Evolutionary conservation across 2,888 invertebrate species (phyloP).

Genomic region (Congeria kusceri): DNA sequence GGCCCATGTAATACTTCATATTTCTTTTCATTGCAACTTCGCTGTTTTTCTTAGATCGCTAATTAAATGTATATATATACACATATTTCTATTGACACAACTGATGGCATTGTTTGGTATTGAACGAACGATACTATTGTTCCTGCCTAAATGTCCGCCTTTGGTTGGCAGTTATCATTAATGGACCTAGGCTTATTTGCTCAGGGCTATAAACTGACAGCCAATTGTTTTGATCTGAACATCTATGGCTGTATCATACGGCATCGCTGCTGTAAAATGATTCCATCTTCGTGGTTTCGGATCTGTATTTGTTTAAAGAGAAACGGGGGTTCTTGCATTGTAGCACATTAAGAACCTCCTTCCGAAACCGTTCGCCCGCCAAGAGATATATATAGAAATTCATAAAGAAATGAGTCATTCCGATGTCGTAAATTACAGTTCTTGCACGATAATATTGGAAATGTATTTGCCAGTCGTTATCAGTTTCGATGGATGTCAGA

Average conservation of each 20-base stretch:
- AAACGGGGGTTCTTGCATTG: slow-evolving; percentile 38
- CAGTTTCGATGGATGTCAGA: slow-evolving; percentile 62
- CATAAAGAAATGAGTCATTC: slow-evolving; percentile 83
- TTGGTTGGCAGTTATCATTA: no score
- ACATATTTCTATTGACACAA: no score
- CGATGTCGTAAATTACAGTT: slow-evolving; percentile 79
- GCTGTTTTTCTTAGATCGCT: no score
- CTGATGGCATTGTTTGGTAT: no score
- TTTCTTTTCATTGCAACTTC: no score
- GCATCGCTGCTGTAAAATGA: slow-evolving; percentile 64
- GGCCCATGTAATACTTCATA: no score
- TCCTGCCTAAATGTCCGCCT: no score
- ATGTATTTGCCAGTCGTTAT: slow-evolving; percentile 77
- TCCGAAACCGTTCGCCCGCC: slow-evolving; percentile 83
- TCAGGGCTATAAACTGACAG: no score
- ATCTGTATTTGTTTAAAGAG: slow-evolving; percentile 34
- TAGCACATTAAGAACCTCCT: slow-evolving; percentile 67
- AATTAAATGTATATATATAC: no score
- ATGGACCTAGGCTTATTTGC: no score
- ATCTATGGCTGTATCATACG: slow-evolving; percentile 16
- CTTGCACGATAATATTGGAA: slow-evolving; percentile 75
- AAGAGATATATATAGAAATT: slow-evolving; percentile 84
- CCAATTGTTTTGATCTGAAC: no score
- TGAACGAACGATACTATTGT: no score
- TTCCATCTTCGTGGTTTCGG: slow-evolving; percentile 62